A percentile compares a stretch with the other conserved stretches of the same genome.
Evolutionary conservation across 2,113 vertebrate genomes (phyloP).

Genomic region (Thunnus thynnus): DNA sequence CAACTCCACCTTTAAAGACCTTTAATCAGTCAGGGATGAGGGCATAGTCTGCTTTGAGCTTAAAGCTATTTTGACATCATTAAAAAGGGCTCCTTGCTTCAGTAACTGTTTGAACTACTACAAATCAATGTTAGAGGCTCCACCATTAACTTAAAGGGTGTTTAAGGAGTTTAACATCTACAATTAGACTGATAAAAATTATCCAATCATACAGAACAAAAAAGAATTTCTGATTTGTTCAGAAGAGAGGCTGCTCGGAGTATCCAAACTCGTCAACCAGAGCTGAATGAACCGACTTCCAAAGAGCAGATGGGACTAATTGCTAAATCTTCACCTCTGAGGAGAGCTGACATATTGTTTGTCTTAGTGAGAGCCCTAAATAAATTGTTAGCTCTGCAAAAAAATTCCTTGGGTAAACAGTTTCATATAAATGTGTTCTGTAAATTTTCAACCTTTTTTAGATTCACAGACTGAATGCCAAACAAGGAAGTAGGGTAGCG

Average conservation of each 20-base stretch:
- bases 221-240: not conserved
- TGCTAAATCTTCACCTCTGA: not conserved
- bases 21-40: slow-evolving; percentile 29
- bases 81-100: not conserved
- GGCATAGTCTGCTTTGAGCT: not conserved
- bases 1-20: slow-evolving; percentile 1
- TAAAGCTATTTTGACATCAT: not conserved
- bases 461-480: not conserved
- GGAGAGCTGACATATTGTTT: slow-evolving; percentile 4
- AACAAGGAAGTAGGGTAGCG: too few relatives aligned
- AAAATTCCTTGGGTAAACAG: not conserved
- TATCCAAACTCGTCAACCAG: not conserved
- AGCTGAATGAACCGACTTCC: slow-evolving; percentile 6
- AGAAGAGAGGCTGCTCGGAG: not conserved
- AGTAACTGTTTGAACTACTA: not conserved
- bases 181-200: not conserved
- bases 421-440: not conserved
- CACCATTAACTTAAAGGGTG: not conserved
- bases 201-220: not conserved
- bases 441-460: not conserved
- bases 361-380: not conserved
- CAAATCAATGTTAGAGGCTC: slow-evolving; percentile 11
- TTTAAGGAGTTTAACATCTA: not conserved
- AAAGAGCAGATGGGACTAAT: slow-evolving; percentile 4
- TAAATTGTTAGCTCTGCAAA: slow-evolving; percentile 10